Conservation (phyloP, 2,113 vertebrate species). For the Ahaetulla prasina region DNA sequence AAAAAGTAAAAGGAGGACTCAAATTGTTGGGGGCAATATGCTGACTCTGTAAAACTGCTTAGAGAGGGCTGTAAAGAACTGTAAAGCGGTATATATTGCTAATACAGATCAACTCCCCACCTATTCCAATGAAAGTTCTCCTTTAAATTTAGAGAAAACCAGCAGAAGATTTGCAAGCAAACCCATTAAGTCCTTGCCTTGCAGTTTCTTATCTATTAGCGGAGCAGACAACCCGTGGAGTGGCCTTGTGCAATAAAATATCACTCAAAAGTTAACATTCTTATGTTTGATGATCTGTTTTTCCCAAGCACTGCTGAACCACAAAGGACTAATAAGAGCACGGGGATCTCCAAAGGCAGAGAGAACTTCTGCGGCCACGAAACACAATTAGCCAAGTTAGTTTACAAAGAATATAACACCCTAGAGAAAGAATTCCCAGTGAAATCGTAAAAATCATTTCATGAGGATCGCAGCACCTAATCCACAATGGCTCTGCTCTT, state of each 20-base stretch:
- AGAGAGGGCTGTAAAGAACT: too few relatives aligned
- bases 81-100: too few relatives aligned
- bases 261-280: constrained; percentile 58
- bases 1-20: too few relatives aligned
- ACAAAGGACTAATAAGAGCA: background rate
- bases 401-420: constrained; percentile 3
- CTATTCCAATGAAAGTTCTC: background rate
- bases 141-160: constrained; percentile 36
- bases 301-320: constrained; percentile 10
- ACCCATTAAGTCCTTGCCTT: constrained; percentile 74
- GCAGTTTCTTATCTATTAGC: constrained; percentile 71
- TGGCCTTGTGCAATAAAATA: constrained; percentile 74
- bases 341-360: constrained; percentile 9
- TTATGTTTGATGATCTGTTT: constrained; percentile 51
- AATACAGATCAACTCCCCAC: background rate
- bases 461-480: background rate
- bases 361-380: constrained; percentile 39
- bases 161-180: constrained; percentile 39
- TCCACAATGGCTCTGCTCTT: background rate
- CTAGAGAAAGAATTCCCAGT: background rate
- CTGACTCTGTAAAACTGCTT: too few relatives aligned
- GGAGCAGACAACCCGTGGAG: constrained; percentile 67
- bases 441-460: background rate
- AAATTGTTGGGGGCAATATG: too few relatives aligned
- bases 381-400: constrained; percentile 28